phyloP scores from a whole-genome alignment of 2,113 vertebrate genomes.

The Orthochromis malagaraziensis region DNA sequence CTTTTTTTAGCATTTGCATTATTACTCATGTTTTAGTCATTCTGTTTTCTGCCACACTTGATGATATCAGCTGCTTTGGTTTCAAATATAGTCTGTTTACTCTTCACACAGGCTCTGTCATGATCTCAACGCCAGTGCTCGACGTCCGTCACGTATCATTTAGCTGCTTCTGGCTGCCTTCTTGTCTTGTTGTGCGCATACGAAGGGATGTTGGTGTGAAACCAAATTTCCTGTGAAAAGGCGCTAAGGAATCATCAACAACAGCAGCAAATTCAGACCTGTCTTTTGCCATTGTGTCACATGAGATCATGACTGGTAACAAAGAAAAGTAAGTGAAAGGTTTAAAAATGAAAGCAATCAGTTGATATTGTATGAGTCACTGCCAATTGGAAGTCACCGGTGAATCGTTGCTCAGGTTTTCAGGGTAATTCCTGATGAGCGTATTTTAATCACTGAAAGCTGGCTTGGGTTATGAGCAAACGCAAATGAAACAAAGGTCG shows the following conservation, averaged over 20 bases:
- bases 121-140: not conserved
- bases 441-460: not conserved
- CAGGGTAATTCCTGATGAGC: not conserved
- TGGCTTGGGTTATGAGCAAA: not conserved
- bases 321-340: not conserved
- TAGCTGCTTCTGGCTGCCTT: not conserved
- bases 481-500: not conserved
- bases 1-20: not conserved
- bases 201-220: not conserved
- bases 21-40: not conserved
- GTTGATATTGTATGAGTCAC: not conserved
- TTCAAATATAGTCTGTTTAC: not conserved
- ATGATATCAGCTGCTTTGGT: not conserved
- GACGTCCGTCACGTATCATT: not conserved
- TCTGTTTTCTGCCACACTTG: not conserved
- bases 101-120: not conserved
- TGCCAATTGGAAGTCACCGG: not conserved
- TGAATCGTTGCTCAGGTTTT: not conserved
- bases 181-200: not conserved
- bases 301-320: not conserved
- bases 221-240: not conserved
- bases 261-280: not conserved
- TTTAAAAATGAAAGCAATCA: not conserved
- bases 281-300: not conserved
- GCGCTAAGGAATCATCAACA: not conserved